A percentile compares a stretch with the other conserved stretches of the same genome.
phyloP scores from a whole-genome alignment of 2,113 vertebrate species.

The Physeter macrocephalus region DNA sequence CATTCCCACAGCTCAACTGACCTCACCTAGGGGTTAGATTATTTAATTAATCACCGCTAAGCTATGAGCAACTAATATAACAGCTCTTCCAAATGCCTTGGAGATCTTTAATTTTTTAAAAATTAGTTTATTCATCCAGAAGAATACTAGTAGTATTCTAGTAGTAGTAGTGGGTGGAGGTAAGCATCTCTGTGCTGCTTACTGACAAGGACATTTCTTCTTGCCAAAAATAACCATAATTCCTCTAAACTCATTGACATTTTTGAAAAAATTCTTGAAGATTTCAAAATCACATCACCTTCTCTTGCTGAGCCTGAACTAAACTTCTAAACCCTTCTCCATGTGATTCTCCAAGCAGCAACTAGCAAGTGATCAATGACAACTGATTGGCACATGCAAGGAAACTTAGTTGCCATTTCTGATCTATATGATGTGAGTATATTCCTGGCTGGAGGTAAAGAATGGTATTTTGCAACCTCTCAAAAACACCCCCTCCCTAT shows the following conservation, averaged over 20 bases:
- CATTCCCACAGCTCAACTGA: neutral
- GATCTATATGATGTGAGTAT: neutral
- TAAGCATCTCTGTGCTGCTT: neutral
- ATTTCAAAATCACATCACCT: neutral
- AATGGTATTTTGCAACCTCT: neutral
- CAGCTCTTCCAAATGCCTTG: neutral
- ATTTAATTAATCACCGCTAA: neutral
- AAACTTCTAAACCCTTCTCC: neutral
- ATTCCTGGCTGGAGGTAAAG: neutral
- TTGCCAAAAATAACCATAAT: neutral
- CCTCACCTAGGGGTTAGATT: neutral
- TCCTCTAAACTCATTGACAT: neutral
- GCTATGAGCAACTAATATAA: neutral
- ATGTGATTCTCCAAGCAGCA: neutral
- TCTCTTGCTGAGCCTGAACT: neutral
- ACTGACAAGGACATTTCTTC: neutral
- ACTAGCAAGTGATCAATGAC: neutral
- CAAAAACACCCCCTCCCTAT: neutral
- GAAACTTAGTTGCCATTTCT: neutral
- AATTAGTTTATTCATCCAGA: neutral
- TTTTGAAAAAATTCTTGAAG: neutral
- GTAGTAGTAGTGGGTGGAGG: neutral
- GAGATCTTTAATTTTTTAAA: neutral
- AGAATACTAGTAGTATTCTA: neutral
- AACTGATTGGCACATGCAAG: neutral